Percentiles rank a stretch among this genome's conserved stretches.
Conservation (phyloP, 2,113 vertebrate species). For the Melospiza melodia region DNA sequence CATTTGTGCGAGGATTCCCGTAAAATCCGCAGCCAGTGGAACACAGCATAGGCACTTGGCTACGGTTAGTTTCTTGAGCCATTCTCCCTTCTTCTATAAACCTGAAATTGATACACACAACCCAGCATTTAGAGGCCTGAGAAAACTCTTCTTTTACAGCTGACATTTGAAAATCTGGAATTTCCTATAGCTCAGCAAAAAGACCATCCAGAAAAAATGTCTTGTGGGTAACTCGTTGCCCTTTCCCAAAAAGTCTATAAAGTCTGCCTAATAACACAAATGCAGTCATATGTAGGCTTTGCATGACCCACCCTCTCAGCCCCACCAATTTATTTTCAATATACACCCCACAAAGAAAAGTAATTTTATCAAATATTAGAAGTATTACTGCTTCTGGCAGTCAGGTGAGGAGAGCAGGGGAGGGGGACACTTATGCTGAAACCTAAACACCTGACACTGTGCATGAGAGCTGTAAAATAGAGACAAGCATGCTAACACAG, state of each 20-base stretch:
- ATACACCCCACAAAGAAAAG: neutral
- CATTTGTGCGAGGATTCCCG: slow-evolving; percentile 86
- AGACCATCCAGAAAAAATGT: neutral
- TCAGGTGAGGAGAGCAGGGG: neutral
- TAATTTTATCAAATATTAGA: neutral
- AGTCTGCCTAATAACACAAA: neutral
- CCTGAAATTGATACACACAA: slow-evolving; percentile 66
- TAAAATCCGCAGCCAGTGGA: slow-evolving; percentile 91
- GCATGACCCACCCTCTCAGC: neutral
- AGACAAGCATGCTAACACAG: neutral
- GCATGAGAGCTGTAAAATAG: neutral
- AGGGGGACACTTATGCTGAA: neutral
- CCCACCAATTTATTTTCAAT: neutral
- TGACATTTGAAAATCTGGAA: neutral
- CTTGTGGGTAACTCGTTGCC: neutral
- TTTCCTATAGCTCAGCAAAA: neutral
- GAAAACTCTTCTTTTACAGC: neutral
- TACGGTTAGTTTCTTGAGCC: slow-evolving; percentile 92
- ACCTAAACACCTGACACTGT: neutral
- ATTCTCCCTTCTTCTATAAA: slow-evolving; percentile 78
- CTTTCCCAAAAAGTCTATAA: neutral
- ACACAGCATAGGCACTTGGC: slow-evolving; percentile 88
- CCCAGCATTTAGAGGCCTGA: neutral
- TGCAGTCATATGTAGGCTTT: neutral
- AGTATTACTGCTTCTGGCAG: neutral